Evolutionary conservation across 2,888 invertebrate species (phyloP), one percentile per base, ranked within the genome.

Genomic region (Cephus spinipes): DNA sequence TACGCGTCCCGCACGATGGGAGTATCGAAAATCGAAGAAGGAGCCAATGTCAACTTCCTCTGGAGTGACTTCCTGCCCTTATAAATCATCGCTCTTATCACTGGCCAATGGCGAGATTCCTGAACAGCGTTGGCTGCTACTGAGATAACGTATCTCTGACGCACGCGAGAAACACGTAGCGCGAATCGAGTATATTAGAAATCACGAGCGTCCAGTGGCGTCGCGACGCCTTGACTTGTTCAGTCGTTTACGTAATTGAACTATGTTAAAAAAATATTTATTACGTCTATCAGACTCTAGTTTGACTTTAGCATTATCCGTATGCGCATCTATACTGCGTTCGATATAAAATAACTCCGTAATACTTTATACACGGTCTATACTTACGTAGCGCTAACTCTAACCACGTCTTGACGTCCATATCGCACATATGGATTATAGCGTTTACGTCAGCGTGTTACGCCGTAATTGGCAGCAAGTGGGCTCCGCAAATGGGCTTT

Each of bases 381-480:
- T 55, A 55, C 23, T 23, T 9, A 9, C 23, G 2, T 9, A 23
- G 23, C 23, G 55, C 23, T 55, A 55, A 55, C 23, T 55, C 23
- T 1, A 23, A 9, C 15, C 55, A 0, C 55, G 15, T 55, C 55
- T 55, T 55, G 55, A 55, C 55, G 55, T 55, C 9, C 55, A 9
- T 23, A 55, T 55, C 23, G 55, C 55, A 55, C 55, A 23, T 9
- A 15, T 55, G 55, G 55, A 23, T 73, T 76, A 79, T 69, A 74
- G 81, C 82, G 81, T 81, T 86, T 85, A 82, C 84, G 85, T 85
- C 86, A 86, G 80, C 82, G 81, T 74, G 55, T 55, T 55, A 55
- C 55, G 76, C 79, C 79, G 82, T 87, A 88, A 87, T 87, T 87
- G 86, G 82, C 84, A 81, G 82, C 85, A 86, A 87, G 85, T 87